Evolutionary conservation across 1,140 invertebrate genomes (phyloP), one percentile per base, ranked within the genome.

Genomic region (Sminthurides bifidus): DNA sequence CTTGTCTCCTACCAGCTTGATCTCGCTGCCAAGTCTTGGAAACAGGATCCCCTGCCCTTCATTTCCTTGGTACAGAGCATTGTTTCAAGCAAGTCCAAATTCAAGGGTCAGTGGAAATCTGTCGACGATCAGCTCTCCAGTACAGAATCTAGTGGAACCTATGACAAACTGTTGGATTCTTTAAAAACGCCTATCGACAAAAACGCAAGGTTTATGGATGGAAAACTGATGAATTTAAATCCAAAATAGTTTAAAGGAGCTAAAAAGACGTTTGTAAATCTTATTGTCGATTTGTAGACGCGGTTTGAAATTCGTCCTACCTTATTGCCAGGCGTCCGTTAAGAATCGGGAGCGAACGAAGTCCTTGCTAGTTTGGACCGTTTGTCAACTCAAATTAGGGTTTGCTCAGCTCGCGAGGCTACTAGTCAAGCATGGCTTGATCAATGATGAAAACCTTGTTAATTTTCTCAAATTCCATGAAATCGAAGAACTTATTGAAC

Each of bases 401-500:
- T 81, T 79, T 58, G 69, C 72, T 35, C 67, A 69, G 35, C 67
- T 89, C 3, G 81, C 74, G 0, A 60, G 72, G 15, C 59, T 78
- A 21, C 73, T 89, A 70, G 73, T 77, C 0, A 59, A 66, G 1
- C 74, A 81, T 58, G 81, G 80, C 56, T 71, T 75, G 14, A 59
- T 91, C 15, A 84, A 84, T 0, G 73, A 80, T 41, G 62, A 67
- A 17, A 75, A 82, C 24, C 69, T 89, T 0, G 68, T 89, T 24
- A 86, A 79, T 67, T 84, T 78, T 68, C 72, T 90, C 44, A 81
- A 81, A 1, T 71, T 78, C 27, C 59, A 74, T 33, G 86, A 90
- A 70, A 73, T 89, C 14, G 69, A 70, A 15, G 61, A 71, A 30
- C 70, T 86, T 0, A 68, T 86, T 2, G 44, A 70, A 5, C 75